Conservation (phyloP, 2,113 vertebrate genomes). For the Pedionomus torquatus region DNA sequence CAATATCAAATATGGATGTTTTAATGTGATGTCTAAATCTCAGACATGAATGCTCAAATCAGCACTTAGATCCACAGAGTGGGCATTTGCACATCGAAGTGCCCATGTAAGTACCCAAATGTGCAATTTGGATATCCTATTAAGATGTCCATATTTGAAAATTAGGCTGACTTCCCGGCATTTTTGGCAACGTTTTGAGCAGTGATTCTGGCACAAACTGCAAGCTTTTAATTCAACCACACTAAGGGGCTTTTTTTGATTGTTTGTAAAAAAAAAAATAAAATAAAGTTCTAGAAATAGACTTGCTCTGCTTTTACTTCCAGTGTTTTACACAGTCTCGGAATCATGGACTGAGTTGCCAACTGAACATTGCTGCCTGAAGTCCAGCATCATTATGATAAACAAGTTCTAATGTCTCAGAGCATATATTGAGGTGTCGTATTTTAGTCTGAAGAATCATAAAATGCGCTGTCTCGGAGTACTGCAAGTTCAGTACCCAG, state of each 20-base stretch:
- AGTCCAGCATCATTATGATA: background rate
- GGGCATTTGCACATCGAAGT: slow-evolving; percentile 20
- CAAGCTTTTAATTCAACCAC: background rate
- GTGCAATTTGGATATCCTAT: background rate
- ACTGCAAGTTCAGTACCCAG: background rate
- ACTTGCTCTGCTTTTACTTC: background rate
- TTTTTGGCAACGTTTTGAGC: background rate
- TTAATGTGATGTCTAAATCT: slow-evolving; percentile 32
- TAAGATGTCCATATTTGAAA: background rate
- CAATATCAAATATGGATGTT: slow-evolving; percentile 14
- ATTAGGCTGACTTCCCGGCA: slow-evolving; percentile 30
- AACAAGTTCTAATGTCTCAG: background rate
- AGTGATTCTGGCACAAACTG: background rate
- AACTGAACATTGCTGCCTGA: background rate
- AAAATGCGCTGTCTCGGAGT: background rate
- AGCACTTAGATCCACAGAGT: slow-evolving; percentile 4
- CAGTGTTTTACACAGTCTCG: background rate
- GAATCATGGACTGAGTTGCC: background rate
- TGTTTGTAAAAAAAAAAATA: background rate
- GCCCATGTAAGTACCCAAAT: slow-evolving; percentile 17
- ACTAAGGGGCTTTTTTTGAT: background rate
- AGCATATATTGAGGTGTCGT: background rate
- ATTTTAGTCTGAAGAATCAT: slow-evolving; percentile 6
- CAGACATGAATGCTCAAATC: background rate
- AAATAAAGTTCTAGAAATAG: background rate